Conservation (phyloP, 2,113 vertebrate species). For the Eulacestoma nigropectus region DNA sequence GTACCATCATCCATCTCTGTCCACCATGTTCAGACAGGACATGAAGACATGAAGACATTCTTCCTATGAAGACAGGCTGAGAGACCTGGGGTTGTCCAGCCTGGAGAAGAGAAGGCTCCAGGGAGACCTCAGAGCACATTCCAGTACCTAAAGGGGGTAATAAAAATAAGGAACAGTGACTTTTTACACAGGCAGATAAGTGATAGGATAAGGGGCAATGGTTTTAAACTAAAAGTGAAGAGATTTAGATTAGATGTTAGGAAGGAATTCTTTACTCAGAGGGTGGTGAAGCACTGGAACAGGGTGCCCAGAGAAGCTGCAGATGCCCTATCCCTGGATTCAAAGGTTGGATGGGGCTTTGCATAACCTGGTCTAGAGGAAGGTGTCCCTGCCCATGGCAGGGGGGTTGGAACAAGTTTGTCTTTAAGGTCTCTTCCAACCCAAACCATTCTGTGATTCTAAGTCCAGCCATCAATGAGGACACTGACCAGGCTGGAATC, state of each 20-base stretch:
- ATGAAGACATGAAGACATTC: not conserved
- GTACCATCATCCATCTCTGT: not conserved
- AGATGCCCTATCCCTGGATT: not conserved
- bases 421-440: not conserved
- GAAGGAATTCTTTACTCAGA: not conserved
- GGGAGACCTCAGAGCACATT: not conserved
- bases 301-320: not conserved
- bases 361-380: not conserved
- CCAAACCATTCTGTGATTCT: not conserved
- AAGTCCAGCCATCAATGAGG: not conserved
- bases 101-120: not conserved
- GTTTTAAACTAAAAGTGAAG: not conserved
- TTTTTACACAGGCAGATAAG: not conserved
- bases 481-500: not conserved
- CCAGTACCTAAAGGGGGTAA: not conserved
- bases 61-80: not conserved
- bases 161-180: not conserved
- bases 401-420: not conserved
- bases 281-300: not conserved
- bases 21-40: not conserved
- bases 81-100: not conserved
- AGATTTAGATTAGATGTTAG: not conserved
- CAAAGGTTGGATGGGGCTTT: not conserved
- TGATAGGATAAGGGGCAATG: not conserved
- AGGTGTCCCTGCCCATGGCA: not conserved